Conservation (phyloP, 2,888 invertebrate species). For the Ichneumoninae sp. region DNA sequence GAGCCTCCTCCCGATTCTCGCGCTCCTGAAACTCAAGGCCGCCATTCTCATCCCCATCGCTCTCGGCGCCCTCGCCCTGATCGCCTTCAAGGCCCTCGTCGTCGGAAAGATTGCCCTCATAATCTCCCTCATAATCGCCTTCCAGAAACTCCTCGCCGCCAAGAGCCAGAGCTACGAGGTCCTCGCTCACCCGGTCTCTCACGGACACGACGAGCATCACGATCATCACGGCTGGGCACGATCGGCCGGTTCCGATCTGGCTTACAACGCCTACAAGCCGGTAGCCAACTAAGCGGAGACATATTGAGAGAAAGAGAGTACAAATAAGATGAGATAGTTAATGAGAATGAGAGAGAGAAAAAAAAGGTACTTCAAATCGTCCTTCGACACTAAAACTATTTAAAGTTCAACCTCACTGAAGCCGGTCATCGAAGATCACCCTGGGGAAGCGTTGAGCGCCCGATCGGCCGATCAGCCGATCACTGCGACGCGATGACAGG, state of each 20-base stretch:
- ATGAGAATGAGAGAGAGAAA: constrained; percentile 45
- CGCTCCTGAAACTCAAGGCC: constrained; percentile 92
- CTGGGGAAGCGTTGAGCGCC: constrained; percentile 55
- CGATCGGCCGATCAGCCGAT: constrained; percentile 25
- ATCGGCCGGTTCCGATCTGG: constrained; percentile 88
- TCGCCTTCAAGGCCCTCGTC: constrained; percentile 93
- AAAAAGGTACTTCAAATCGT: constrained; percentile 59
- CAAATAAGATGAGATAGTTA: constrained; percentile 41
- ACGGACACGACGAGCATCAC: constrained; percentile 84
- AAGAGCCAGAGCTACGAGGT: constrained; percentile 89
- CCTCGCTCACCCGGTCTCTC: constrained; percentile 82
- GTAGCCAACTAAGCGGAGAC: constrained; percentile 74
- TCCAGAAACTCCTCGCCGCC: constrained; percentile 91
- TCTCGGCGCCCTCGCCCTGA: constrained; percentile 90
- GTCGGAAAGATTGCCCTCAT: constrained; percentile 93
- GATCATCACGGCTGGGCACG: constrained; percentile 89
- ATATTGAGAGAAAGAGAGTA: constrained; percentile 9
- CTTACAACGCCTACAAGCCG: constrained; percentile 89
- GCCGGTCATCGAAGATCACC: constrained; percentile 51
- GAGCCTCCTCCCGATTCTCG: constrained; percentile 90
- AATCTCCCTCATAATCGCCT: constrained; percentile 90
- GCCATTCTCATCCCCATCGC: constrained; percentile 92
- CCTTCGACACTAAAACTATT: constrained; percentile 56
- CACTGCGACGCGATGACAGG: constrained; percentile 29
- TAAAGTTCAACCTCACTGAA: constrained; percentile 60